phyloP scores from a whole-genome alignment of 2,797 vertebrate species.

The Choloepus didactylus region DNA sequence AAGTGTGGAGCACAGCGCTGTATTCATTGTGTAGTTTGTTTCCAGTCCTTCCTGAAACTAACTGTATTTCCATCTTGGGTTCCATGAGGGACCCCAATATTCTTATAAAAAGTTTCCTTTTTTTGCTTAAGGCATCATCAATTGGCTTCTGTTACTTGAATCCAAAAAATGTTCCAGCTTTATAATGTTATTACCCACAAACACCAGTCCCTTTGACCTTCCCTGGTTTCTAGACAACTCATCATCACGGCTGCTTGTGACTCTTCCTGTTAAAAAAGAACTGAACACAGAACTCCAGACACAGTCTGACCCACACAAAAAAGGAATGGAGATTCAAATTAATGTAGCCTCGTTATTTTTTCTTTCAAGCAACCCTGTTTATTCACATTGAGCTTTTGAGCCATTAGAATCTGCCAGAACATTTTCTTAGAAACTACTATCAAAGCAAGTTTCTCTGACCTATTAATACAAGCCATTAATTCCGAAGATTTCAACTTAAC shows the following conservation, averaged over 20 bases:
- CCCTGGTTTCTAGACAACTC: neutral
- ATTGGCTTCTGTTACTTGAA: neutral
- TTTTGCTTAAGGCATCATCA: neutral
- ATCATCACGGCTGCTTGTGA: neutral
- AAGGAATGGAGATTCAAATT: conserved; percentile 6
- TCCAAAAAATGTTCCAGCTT: neutral
- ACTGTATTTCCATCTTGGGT: neutral
- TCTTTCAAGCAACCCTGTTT: neutral
- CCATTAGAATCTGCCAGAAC: neutral
- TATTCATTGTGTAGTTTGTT: neutral
- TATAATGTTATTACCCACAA: neutral
- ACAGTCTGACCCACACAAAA: neutral
- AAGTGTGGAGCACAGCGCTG: neutral
- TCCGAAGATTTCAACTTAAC: neutral
- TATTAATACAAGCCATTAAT: neutral
- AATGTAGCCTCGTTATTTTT: neutral
- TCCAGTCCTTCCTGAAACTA: neutral
- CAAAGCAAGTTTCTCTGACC: neutral
- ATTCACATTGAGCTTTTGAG: neutral
- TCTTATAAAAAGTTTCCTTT: neutral
- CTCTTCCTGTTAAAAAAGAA: neutral
- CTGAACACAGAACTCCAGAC: neutral
- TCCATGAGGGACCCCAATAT: neutral
- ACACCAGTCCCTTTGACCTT: neutral
- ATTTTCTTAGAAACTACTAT: conserved; percentile 8